These are phyloP conservation scores for Okamejei kenojei DNA, from an alignment of 2,797 vertebrate species.

Conservation along the genomic window DNA sequence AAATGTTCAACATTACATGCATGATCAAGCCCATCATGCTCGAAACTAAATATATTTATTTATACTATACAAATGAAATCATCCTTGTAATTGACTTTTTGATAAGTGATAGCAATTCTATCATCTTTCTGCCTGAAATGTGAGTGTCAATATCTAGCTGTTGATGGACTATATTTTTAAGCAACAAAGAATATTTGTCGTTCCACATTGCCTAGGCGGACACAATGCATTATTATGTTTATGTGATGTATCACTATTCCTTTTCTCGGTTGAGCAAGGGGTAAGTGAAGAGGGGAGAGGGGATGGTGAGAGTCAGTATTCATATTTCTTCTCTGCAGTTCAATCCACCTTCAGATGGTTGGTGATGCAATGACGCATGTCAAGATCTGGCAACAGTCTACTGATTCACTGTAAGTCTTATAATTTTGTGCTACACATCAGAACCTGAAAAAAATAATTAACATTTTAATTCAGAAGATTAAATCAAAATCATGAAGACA, in stretches of 20 bases:
- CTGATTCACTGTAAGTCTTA: background rate
- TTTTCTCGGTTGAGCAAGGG: background rate
- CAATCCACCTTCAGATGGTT: background rate
- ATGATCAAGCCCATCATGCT: no score
- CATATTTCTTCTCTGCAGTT: background rate
- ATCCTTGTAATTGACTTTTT: background rate
- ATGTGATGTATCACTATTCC: background rate
- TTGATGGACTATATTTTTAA: background rate
- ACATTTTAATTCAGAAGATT: background rate
- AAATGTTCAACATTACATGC: no score
- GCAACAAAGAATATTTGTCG: background rate
- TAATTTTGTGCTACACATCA: background rate
- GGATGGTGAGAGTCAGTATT: background rate
- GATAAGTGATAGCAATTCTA: background rate
- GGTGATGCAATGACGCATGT: background rate
- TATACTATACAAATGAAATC: background rate
- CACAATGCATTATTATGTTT: background rate
- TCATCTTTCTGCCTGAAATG: background rate
- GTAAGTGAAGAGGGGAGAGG: no score
- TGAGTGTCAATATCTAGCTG: background rate
- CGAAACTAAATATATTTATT: no score
- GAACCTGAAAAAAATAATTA: background rate
- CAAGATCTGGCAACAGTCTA: background rate
- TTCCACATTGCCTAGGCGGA: no score
- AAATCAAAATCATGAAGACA: background rate